These are phyloP conservation scores for Rhinolophus ferrumequinum DNA, from an alignment of 2,113 vertebrate genomes.

Conservation along the genomic window DNA sequence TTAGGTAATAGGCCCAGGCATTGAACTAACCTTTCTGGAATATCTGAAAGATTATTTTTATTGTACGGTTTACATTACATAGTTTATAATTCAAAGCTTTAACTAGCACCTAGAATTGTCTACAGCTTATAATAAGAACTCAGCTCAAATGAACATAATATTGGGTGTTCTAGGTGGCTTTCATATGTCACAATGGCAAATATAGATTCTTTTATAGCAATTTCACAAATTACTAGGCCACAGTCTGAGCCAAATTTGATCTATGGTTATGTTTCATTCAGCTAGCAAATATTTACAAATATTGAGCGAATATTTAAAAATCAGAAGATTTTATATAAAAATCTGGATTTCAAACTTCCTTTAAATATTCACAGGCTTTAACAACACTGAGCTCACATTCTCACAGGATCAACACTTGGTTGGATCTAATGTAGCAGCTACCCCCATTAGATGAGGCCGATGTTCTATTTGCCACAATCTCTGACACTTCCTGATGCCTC, in stretches of 20 bases:
- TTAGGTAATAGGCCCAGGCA: neutral
- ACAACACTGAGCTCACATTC: neutral
- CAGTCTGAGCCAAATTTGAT: neutral
- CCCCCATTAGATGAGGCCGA: neutral
- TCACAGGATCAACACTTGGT: neutral
- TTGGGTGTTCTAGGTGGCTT: neutral
- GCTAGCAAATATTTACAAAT: slow-evolving; percentile 11
- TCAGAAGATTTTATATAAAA: neutral
- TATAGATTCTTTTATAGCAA: neutral
- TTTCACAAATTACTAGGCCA: neutral
- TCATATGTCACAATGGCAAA: neutral
- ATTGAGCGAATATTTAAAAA: neutral
- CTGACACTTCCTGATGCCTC: neutral
- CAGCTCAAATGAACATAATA: neutral
- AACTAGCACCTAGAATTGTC: neutral
- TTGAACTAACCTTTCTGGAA: neutral
- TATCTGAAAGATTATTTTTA: neutral
- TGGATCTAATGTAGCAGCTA: accelerated
- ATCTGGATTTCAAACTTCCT: neutral
- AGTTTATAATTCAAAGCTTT: neutral
- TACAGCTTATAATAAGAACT: neutral
- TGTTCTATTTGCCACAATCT: neutral
- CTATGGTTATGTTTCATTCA: neutral
- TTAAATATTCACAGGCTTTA: neutral
- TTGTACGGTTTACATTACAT: neutral